These are phyloP conservation scores for Drosophila eugracilis DNA, from an alignment of 1,140 invertebrate genomes.

Conservation along the genomic window DNA sequence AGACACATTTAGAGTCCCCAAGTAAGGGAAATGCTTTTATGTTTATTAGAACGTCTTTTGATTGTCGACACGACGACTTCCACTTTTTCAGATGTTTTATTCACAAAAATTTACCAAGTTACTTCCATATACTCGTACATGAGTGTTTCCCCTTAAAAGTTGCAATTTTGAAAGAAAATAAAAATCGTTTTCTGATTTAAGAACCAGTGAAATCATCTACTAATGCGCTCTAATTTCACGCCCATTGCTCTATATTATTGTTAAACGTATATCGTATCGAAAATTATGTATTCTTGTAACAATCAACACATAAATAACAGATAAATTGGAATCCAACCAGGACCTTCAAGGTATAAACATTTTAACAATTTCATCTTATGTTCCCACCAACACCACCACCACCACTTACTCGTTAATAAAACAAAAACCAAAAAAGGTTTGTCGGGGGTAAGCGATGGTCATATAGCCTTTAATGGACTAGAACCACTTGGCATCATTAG, in stretches of 20 bases:
- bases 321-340: slow-evolving; percentile 85
- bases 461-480: slow-evolving; percentile 71
- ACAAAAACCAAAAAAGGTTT: slow-evolving; percentile 42
- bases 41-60: slow-evolving; percentile 77
- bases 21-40: slow-evolving; percentile 70
- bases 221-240: slow-evolving; percentile 75
- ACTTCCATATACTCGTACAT: neutral
- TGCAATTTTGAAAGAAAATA: slow-evolving; percentile 65
- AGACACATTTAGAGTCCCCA: slow-evolving; percentile 10
- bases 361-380: slow-evolving; percentile 76
- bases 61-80: slow-evolving; percentile 68
- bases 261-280: slow-evolving; percentile 46
- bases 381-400: slow-evolving; percentile 31
- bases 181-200: neutral
- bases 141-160: slow-evolving; percentile 33
- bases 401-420: slow-evolving; percentile 28
- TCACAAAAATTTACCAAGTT: slow-evolving; percentile 40
- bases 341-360: slow-evolving; percentile 85
- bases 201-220: slow-evolving; percentile 62
- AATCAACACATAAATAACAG: slow-evolving; percentile 83
- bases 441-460: slow-evolving; percentile 61
- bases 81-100: slow-evolving; percentile 50
- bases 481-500: slow-evolving; percentile 76
- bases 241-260: slow-evolving; percentile 66
- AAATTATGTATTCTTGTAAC: slow-evolving; percentile 73